phyloP scores from a whole-genome alignment of 2,888 invertebrate species.

The Microchrysa polita region DNA sequence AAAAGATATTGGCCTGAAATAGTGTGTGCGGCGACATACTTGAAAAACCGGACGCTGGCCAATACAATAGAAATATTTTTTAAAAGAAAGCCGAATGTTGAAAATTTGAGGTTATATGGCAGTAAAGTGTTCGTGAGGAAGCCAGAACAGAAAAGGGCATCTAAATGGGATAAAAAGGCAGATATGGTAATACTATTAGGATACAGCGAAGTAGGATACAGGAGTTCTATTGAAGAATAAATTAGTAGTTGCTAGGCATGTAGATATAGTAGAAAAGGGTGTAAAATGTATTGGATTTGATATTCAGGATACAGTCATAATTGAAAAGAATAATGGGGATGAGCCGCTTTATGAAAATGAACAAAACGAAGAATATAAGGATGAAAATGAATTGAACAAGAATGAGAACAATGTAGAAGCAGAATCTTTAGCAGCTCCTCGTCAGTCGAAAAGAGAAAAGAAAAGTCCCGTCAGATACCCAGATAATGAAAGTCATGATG shows the following conservation, averaged over 20 bases:
- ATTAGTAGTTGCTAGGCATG: conserved; percentile 40
- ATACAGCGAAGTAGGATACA: conserved; percentile 34
- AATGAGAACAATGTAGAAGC: too few species aligned
- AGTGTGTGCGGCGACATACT: conserved; percentile 44
- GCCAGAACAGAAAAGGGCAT: conserved; percentile 28
- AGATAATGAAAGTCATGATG: conserved; percentile 50
- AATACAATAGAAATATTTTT: conserved; percentile 42
- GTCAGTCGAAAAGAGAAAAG: conserved; percentile 48
- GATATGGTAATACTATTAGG: conserved; percentile 43
- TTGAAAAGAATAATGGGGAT: conserved; percentile 47
- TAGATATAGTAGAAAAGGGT: conserved; percentile 34
- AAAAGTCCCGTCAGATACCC: conserved; percentile 50
- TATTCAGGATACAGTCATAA: conserved; percentile 45
- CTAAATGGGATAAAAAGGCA: conserved; percentile 44
- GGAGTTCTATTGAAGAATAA: conserved; percentile 41
- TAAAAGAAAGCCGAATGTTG: conserved; percentile 42
- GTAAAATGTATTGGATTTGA: conserved; percentile 49
- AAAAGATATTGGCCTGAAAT: conserved; percentile 48
- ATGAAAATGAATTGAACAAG: conserved; percentile 30
- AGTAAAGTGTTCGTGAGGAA: conserved; percentile 43
- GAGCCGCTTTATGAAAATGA: too few species aligned
- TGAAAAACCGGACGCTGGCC: conserved; percentile 46
- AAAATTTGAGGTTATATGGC: conserved; percentile 41
- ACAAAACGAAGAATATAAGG: conserved; percentile 28
- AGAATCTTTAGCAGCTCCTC: conserved; percentile 50